Percentiles rank a stretch among this genome's conserved stretches.
These are phyloP conservation scores for Hydroisotoma schaefferi DNA, from an alignment of 2,888 invertebrate species.

Conservation along the genomic window DNA sequence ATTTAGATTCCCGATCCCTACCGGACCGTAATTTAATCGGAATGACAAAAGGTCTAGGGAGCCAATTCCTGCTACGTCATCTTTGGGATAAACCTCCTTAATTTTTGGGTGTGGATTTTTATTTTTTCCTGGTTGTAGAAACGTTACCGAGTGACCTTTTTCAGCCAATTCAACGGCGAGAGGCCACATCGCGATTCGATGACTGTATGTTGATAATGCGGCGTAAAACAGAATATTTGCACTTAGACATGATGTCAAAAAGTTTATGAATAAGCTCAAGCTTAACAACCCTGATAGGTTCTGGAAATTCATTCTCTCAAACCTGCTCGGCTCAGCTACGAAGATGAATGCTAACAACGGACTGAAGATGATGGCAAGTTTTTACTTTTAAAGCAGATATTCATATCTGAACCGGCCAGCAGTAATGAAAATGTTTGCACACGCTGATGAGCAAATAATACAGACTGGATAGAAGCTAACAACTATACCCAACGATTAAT, in stretches of 20 bases:
- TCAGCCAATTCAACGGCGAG: slow-evolving; percentile 22
- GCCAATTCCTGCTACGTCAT: neutral
- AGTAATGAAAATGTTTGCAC: too few species aligned
- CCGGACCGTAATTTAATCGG: slow-evolving; percentile 14
- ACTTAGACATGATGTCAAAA: neutral
- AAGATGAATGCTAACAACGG: too few species aligned
- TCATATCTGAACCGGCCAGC: too few species aligned
- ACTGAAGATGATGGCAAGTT: too few species aligned
- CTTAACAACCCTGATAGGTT: too few species aligned
- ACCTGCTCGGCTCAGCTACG: too few species aligned
- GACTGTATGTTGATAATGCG: slow-evolving; percentile 40
- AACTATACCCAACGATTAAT: too few species aligned
- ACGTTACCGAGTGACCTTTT: slow-evolving; percentile 35
- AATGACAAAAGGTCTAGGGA: slow-evolving; percentile 20
- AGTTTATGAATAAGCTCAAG: neutral
- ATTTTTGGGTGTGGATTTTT: slow-evolving; percentile 31
- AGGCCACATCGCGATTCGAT: slow-evolving; percentile 36
- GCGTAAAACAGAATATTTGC: slow-evolving; percentile 38
- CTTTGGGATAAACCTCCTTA: slow-evolving; percentile 20
- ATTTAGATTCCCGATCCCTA: neutral
- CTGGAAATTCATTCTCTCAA: too few species aligned
- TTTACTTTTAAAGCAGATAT: too few species aligned
- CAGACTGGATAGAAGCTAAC: too few species aligned
- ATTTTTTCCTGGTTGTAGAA: slow-evolving; percentile 19
- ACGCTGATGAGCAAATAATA: too few species aligned